These are phyloP conservation scores for Periparus ater DNA, from an alignment of 2,797 vertebrate species.

Conservation along the genomic window DNA sequence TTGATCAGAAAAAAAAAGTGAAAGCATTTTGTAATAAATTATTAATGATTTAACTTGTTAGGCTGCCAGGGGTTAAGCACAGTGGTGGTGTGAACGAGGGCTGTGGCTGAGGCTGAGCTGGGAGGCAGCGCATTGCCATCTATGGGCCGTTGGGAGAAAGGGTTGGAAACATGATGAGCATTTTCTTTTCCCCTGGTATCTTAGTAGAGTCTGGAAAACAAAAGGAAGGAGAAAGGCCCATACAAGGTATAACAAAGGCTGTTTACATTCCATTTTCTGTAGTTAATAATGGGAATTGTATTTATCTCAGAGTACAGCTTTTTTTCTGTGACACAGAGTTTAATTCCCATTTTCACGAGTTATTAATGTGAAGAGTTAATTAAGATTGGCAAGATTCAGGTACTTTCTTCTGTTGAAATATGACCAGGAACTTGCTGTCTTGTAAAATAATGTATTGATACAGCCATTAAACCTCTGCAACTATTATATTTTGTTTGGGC, in stretches of 20 bases:
- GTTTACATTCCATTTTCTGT: background rate
- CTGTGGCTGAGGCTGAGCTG: background rate
- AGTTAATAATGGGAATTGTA: background rate
- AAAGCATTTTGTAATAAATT: background rate
- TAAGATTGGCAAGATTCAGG: background rate
- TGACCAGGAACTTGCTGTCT: background rate
- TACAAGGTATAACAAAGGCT: background rate
- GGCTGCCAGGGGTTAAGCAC: background rate
- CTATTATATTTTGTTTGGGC: background rate
- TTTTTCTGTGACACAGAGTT: background rate
- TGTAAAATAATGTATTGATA: background rate
- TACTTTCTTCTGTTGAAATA: background rate
- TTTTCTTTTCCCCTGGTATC: background rate
- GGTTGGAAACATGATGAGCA: background rate
- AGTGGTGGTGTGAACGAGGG: fast-evolving
- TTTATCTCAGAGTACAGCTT: background rate
- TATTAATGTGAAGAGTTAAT: background rate
- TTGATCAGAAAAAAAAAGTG: background rate
- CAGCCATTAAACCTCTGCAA: background rate
- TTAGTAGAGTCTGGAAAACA: background rate
- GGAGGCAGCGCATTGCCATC: slow-evolving; percentile 59
- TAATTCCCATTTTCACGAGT: background rate
- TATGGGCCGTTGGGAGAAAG: slow-evolving; percentile 26
- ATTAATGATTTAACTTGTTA: background rate
- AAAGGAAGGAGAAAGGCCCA: background rate